Percentiles rank a stretch among this genome's conserved stretches.
These are phyloP conservation scores for Brachionichthys hirsutus DNA, from an alignment of 2,113 vertebrate species.

Conservation along the genomic window DNA sequence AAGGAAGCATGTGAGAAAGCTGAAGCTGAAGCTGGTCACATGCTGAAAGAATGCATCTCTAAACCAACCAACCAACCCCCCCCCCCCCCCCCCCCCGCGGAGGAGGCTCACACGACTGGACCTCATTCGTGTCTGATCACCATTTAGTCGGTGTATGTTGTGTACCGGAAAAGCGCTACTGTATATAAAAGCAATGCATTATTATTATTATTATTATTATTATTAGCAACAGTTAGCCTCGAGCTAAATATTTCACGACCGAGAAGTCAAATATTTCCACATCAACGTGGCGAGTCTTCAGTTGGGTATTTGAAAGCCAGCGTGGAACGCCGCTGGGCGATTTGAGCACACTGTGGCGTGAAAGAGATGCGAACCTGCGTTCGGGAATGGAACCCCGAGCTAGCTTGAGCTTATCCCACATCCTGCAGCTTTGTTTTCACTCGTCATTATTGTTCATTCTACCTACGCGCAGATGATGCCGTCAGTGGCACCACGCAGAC, in stretches of 20 bases:
- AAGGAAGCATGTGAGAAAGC: conserved; percentile 41
- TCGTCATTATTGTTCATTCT: not conserved
- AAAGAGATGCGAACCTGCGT: not conserved
- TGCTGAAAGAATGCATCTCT: conserved; percentile 54
- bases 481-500: conserved; percentile 58
- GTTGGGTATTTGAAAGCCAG: no score
- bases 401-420: not conserved
- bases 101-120: conserved; percentile 66
- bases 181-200: no score
- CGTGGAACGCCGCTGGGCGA: no score
- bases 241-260: no score
- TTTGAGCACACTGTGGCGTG: not conserved
- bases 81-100: no score
- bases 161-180: no score
- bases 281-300: not conserved
- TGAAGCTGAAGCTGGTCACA: conserved; percentile 63
- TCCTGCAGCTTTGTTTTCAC: not conserved
- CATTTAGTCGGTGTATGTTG: no score
- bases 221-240: no score
- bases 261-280: no score
- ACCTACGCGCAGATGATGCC: conserved; percentile 64
- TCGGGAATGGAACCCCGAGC: not conserved
- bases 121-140: no score
- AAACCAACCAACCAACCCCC: no score
- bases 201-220: no score